Evolutionary conservation across 2,888 invertebrate species (phyloP).

Genomic region (Caenorhabditis drosophilae): DNA sequence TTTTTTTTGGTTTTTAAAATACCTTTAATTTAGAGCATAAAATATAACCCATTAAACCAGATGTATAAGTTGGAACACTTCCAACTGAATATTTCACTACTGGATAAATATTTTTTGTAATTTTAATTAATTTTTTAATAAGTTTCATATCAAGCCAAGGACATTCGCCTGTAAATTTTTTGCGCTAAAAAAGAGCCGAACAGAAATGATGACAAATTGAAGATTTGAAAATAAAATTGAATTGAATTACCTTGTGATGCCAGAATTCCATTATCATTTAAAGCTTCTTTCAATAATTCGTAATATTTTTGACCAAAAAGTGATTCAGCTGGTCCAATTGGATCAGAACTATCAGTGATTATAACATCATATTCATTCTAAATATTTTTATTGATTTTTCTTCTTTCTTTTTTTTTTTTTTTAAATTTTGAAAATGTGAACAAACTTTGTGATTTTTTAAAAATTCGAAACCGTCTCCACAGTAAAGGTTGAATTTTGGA

Average conservation of each 20-base stretch:
- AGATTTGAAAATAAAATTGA: background rate
- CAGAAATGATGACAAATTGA: background rate
- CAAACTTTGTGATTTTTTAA: constrained; percentile 79
- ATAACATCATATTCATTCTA: constrained; percentile 86
- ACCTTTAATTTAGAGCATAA: constrained; percentile 79
- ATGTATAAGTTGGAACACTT: constrained; percentile 91
- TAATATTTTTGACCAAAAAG: constrained; percentile 85
- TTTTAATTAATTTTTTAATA: constrained; percentile 76
- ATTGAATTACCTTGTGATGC: constrained; percentile 85
- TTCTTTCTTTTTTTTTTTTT: no score
- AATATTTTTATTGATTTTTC: background rate
- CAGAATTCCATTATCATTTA: constrained; percentile 86
- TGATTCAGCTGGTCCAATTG: constrained; percentile 82
- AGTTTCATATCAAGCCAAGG: constrained; percentile 79
- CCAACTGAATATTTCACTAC: constrained; percentile 81
- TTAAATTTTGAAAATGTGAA: background rate
- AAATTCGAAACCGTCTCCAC: constrained; percentile 93
- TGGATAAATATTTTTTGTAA: constrained; percentile 77
- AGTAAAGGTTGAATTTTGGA: constrained; percentile 82
- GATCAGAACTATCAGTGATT: constrained; percentile 97
- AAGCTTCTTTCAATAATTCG: constrained; percentile 81
- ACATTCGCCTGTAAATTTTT: constrained; percentile 76
- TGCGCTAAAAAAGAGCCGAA: no score
- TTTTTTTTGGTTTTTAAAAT: background rate
- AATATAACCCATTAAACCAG: constrained; percentile 93